phyloP scores from a whole-genome alignment of 2,113 vertebrate species.

The Plecturocebus donacophilus region DNA sequence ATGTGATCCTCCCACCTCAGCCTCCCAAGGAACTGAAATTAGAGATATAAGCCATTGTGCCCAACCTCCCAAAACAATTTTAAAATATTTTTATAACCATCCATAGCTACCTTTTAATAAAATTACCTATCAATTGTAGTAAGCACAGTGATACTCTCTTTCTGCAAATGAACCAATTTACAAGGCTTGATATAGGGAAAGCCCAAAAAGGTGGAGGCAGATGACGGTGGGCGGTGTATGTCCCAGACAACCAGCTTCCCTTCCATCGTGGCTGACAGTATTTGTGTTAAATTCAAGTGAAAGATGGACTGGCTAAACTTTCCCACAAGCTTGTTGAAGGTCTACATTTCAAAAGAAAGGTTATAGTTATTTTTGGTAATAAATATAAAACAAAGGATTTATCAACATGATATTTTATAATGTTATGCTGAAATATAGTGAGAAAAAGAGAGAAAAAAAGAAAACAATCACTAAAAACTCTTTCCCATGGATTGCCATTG shows the following conservation, averaged over 20 bases:
- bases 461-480: not conserved
- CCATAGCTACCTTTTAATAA: not conserved
- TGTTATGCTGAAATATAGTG: not conserved
- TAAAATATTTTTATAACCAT: not conserved
- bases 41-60: no score
- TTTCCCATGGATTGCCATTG: not conserved
- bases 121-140: constrained; percentile 86
- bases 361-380: not conserved
- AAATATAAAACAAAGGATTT: not conserved
- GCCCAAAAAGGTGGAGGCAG: not conserved
- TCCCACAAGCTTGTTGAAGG: constrained; percentile 84
- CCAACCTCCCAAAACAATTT: not conserved
- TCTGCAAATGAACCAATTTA: constrained; percentile 87
- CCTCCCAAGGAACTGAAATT: no score
- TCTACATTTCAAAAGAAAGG: constrained; percentile 80
- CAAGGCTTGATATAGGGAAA: constrained; percentile 67
- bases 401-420: not conserved
- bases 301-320: constrained; percentile 89
- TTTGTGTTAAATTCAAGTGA: constrained; percentile 82
- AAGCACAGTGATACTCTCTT: constrained; percentile 89
- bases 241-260: constrained; percentile 92
- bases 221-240: not conserved
- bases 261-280: constrained; percentile 85
- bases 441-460: not conserved
- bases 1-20: no score